Percentiles rank a stretch among this genome's conserved stretches.
Evolutionary conservation across 2,888 invertebrate genomes (phyloP).

Genomic region (Gastracanthus pulcherrimus): DNA sequence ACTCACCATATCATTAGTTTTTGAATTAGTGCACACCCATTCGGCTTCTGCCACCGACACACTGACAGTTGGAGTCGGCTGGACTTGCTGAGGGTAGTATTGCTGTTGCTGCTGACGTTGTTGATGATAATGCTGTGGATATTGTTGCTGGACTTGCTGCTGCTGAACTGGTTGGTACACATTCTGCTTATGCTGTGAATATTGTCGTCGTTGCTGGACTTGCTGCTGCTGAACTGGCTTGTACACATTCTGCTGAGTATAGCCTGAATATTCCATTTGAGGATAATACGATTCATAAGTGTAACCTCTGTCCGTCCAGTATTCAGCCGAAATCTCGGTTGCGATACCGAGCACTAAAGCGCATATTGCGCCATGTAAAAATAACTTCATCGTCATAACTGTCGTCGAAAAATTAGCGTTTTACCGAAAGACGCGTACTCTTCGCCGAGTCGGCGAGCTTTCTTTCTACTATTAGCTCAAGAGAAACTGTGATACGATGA

Average conservation of each 20-base stretch:
- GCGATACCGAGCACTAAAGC: background rate
- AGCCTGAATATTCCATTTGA: too few relatives aligned
- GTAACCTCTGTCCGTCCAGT: background rate
- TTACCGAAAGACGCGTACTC: background rate
- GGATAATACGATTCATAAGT: too few relatives aligned
- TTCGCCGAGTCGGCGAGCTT: background rate
- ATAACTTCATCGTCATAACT: background rate
- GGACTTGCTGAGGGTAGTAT: background rate
- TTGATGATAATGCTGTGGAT: background rate
- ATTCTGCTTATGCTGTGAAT: background rate
- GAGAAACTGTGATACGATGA: background rate
- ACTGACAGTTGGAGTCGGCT: background rate
- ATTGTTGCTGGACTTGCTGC: background rate
- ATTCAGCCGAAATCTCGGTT: background rate
- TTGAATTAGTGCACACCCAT: constrained; percentile 63
- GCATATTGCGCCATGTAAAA: background rate
- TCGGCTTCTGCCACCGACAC: constrained; percentile 33
- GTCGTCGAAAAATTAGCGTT: background rate
- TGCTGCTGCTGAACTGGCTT: background rate
- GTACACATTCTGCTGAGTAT: background rate
- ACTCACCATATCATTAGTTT: constrained; percentile 60
- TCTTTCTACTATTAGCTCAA: background rate
- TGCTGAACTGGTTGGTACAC: background rate
- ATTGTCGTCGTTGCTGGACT: background rate
- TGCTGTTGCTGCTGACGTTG: background rate